Conservation (phyloP, 2,797 vertebrate genomes). For the Chloroceryle amazona region DNA sequence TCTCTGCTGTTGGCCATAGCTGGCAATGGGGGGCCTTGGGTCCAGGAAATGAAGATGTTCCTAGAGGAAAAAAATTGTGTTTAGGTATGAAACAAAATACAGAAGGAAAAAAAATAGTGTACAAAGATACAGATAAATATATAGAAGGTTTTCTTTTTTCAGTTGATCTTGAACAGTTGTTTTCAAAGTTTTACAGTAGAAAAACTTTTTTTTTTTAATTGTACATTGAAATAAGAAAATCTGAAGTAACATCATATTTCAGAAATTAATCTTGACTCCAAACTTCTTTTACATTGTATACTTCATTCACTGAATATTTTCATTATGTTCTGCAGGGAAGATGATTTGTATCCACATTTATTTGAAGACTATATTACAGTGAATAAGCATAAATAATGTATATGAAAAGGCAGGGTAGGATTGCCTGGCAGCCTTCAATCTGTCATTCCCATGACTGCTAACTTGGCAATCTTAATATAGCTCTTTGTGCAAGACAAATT, state of each 20-base stretch:
- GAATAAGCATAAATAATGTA: background rate
- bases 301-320: background rate
- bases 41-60: background rate
- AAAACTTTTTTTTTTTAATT: background rate
- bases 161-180: background rate
- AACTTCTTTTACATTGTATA: background rate
- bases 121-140: background rate
- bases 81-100: background rate
- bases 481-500: background rate
- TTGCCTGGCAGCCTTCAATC: slow-evolving; percentile 3
- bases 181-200: background rate
- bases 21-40: background rate
- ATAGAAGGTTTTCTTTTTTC: background rate
- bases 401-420: background rate
- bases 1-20: background rate
- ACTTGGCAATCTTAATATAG: background rate
- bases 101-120: background rate
- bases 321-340: background rate
- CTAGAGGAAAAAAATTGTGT: background rate
- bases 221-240: background rate
- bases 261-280: background rate
- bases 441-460: background rate
- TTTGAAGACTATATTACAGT: background rate
- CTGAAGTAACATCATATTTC: background rate
- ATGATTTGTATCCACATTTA: background rate